A percentile compares a stretch with the other conserved stretches of the same genome.
Evolutionary conservation across 2,113 vertebrate genomes (phyloP).

Genomic region (Saguinus midas): DNA sequence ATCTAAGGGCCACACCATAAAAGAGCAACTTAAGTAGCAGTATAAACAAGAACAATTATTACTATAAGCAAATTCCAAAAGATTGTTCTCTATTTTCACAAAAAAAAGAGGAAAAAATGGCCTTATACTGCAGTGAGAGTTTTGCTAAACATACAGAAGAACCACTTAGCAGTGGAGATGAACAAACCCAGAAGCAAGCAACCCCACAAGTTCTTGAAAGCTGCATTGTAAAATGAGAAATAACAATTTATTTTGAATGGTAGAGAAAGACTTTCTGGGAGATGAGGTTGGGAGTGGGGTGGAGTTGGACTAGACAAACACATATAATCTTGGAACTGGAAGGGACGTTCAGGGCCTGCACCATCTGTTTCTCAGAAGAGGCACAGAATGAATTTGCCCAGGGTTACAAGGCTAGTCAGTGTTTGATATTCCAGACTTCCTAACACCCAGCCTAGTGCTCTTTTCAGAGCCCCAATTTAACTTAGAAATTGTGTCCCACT

Average conservation of each 20-base stretch:
- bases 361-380: slow-evolving; percentile 28
- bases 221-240: neutral
- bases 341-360: neutral
- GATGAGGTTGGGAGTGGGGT: neutral
- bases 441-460: neutral
- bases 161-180: neutral
- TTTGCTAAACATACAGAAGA: slow-evolving; percentile 1
- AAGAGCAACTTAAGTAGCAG: neutral
- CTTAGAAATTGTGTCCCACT: neutral
- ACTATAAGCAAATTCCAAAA: neutral
- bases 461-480: neutral
- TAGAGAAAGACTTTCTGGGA: slow-evolving; percentile 9
- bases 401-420: slow-evolving; percentile 3
- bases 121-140: neutral
- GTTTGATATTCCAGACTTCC: neutral
- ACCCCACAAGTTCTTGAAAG: neutral
- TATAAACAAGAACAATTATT: neutral
- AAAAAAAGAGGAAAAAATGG: neutral
- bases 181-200: slow-evolving; percentile 46
- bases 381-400: neutral
- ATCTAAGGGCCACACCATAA: neutral
- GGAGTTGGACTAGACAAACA: neutral
- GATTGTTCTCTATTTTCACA: neutral
- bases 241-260: neutral
- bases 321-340: neutral